These are phyloP conservation scores for Patiria pectinifera DNA, from an alignment of 53 echinoderm and acorn worm species.

Conservation along the genomic window DNA sequence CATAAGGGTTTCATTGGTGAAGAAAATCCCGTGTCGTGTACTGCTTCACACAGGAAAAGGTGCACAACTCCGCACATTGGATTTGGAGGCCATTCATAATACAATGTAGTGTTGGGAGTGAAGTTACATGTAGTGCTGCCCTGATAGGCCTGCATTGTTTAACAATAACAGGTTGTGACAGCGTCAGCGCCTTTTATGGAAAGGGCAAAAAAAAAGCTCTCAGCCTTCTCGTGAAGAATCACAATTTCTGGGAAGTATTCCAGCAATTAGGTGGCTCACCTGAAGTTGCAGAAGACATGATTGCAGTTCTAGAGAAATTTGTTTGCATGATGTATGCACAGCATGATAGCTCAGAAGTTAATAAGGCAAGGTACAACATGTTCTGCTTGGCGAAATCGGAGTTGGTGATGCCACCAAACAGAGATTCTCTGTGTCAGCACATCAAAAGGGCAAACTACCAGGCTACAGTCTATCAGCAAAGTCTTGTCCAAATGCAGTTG, in stretches of 20 bases:
- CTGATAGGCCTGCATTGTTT: constrained; percentile 71
- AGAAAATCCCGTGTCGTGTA: constrained; percentile 1
- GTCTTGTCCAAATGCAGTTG: background rate
- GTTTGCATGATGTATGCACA: too few species aligned
- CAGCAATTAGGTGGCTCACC: too few species aligned
- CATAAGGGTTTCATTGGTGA: constrained; percentile 42
- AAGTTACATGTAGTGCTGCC: constrained; percentile 22
- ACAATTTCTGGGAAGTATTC: too few species aligned
- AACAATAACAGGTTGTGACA: constrained; percentile 80
- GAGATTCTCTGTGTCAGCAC: background rate
- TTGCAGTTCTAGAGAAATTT: too few species aligned
- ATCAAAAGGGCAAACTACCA: constrained; percentile 17
- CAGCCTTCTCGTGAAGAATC: too few species aligned
- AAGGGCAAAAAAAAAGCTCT: too few species aligned
- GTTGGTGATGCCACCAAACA: background rate
- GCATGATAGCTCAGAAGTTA: too few species aligned
- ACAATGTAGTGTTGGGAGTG: background rate
- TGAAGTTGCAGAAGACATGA: too few species aligned
- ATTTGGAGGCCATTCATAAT: background rate
- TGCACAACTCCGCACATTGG: constrained; percentile 30
- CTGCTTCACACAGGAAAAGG: constrained; percentile 71
- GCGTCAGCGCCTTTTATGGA: constrained; percentile 37
- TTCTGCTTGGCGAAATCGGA: too few species aligned
- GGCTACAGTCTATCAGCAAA: background rate
- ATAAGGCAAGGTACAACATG: too few species aligned